Base-by-base conservation (phyloP, 2,888 invertebrate species). In the Dione juno region DNA sequence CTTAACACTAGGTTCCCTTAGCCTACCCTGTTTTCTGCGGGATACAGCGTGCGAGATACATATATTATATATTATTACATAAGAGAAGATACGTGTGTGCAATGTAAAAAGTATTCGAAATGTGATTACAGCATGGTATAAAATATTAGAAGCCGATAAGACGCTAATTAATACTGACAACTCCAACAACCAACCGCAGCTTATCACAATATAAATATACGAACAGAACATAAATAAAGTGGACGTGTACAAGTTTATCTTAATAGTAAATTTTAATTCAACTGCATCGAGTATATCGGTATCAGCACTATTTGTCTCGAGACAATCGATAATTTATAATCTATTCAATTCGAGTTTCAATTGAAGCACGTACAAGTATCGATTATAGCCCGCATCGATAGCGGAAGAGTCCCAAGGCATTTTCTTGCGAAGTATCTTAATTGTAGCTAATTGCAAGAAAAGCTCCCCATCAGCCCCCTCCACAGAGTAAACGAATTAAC, bases 401-500 rank as follows among this genome's bases (percentile, higher is more conserved):
- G 69, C 68, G 50, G 53, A 71, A 73, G 74, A 61, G 58, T 53
- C 63, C 84, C 82, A 81, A 79, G 84, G 83, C 81, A 82, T 84
- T 87, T 83, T 82, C 83, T 85, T 83, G 79, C 83, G 82, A 79
- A 88, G 88, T 83, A 84, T 88, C 90, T 89, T 92, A 91, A 92
- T 91, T 91, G 88, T 80, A 85, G 87, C 86, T 90, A 92, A 92
- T 91, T 90, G 90, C 83, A 84, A 89, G 91, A 87, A 89, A 89
- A 90, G 87, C 88, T 83, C 86, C 57, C 89, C 85, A 89, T 90
- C 89, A 91, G 86, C 79, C 82, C 82, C 81, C 80, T 81, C 78
- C 86, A 84, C 88, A 89, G 90, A 89, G 88, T 90, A 91, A 92
- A 90, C 89, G 89, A 90, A 91, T 91, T 90, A 91, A 88, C 88